Evolutionary conservation across 2,797 vertebrate genomes (phyloP), one percentile per base, ranked within the genome.

Genomic region (Channa striata): DNA sequence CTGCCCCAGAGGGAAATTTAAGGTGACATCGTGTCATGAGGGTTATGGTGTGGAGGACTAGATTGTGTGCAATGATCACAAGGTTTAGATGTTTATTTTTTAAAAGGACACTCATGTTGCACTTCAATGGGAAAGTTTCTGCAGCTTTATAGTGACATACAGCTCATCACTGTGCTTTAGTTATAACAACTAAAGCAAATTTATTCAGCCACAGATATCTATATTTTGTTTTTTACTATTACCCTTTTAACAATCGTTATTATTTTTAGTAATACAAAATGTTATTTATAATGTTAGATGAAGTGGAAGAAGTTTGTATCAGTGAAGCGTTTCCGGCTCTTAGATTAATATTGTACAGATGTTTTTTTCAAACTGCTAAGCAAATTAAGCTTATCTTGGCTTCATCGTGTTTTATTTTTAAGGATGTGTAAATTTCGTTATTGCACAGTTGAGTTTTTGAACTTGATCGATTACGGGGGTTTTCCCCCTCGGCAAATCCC

Each of bases 1-100:
- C 6, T 11, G 12, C 44, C 17, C n/a, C 21, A 16, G 0, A 47
- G 30, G 20, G 47, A 33, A 74, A 68, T 19, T 64, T 37, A 12
- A 5, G 16, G 44, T 59, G 54, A 51, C n/a, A 5, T 68, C n/a
- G n/a, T 50, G 67, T 81, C 74, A 72, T 56, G 37, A n/a, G 7
- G 52, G 56, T 63, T 16, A 57, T 42, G 16, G 1, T n/a, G 25
- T 14, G 33, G 3, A 23, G n/a, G 34, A 42, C 33, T 12, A 0
- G 8, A 3, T 39, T 40, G 7, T 50, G 33, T 57, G 16, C 42
- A 10, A 73, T 34, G 17, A 50, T 37, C n/a, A 50, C 68, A 53
- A 71, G 7, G 49, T 43, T 36, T 2, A 7, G 1, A 56, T 47
- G 43, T 74, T 74, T 76, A 53, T 20, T 36, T 37, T 30, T n/a